Evolutionary conservation across 2,888 invertebrate genomes (phyloP), one percentile per base, ranked within the genome.

Genomic region (Brachypterus glaber): DNA sequence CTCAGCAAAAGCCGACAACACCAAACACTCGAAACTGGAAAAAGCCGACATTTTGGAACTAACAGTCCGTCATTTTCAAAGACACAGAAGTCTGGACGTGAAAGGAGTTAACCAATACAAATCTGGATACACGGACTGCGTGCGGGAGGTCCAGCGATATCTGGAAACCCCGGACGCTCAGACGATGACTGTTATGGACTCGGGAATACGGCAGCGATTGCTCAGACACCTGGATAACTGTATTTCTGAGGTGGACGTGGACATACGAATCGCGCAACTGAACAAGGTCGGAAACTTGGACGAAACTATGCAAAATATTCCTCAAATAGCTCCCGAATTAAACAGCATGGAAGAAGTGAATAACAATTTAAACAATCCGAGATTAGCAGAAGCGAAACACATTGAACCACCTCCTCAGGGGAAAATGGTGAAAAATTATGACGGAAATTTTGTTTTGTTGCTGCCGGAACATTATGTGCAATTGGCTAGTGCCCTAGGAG

Each of bases 21-120:
- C 79, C 34, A 80, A 80, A 56, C 85, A 86, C 59, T 81, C 82
- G 44, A 88, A 87, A 65, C 69, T 87, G 61, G 87, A 88, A 64
- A 88, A 88, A 61, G 83, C 84, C 2, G 88, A 88, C 64, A 87
- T 88, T 51, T 65, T 88, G 45, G 88, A 88, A 64, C 71, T 87
- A 60, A 85, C 87, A 2, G 87, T 88, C 33, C 71, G 84, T 40
- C 85, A 87, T 62, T 75, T 89, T 48, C 85, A 85, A 60, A 65
- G 79, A 48, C 82, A 82, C 58, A 73, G 82, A 46, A 77, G 78
- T 47, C 64, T 80, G 21, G 77, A 79, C 47, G 74, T 73, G 48
- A 73, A 74, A 39, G 69, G 71, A 58, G 62, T 75, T 43, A 74
- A 72, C 61, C 79, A 77, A 62, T 79, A 77, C 63, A 72, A 75